Evolutionary conservation across 2,797 vertebrate genomes (phyloP).

Genomic region (Salarias fasciatus): DNA sequence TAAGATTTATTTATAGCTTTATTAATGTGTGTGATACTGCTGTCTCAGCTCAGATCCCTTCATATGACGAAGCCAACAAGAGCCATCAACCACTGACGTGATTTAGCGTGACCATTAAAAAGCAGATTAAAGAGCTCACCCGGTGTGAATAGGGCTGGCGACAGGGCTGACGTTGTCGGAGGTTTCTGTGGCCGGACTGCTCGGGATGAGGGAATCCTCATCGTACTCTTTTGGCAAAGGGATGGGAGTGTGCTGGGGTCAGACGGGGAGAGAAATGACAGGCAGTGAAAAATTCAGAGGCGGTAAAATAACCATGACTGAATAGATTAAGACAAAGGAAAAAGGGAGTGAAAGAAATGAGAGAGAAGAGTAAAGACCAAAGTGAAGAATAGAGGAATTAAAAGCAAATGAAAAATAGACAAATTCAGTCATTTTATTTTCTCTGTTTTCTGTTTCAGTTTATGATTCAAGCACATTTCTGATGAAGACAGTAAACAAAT

Average conservation of each 20-base stretch:
- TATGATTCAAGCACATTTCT: no score
- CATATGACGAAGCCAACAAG: not conserved
- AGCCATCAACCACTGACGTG: not conserved
- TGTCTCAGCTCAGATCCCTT: not conserved
- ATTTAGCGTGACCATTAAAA: conserved; percentile 1
- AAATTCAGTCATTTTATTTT: no score
- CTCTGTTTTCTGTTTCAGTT: no score
- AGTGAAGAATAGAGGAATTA: not conserved
- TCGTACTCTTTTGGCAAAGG: conserved; percentile 94
- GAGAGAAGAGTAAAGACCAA: not conserved
- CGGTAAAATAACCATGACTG: conserved; percentile 18
- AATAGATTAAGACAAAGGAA: conserved; percentile 22
- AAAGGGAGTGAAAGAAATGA: not conserved
- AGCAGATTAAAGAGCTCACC: conserved; percentile 82
- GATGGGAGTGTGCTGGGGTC: conserved; percentile 79
- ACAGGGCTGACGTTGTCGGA: conserved; percentile 98
- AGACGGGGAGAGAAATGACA: conserved; percentile 30
- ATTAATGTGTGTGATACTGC: conserved; percentile 3
- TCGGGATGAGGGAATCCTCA: conserved; percentile 96
- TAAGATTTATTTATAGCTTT: no score
- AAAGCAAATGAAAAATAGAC: not conserved
- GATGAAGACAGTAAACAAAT: no score
- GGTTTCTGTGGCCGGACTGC: conserved; percentile 98
- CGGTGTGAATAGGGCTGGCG: conserved; percentile 97
- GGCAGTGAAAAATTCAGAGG: conserved; percentile 26